phyloP scores from a whole-genome alignment of 2,113 vertebrate species.

The Narcine bancroftii region DNA sequence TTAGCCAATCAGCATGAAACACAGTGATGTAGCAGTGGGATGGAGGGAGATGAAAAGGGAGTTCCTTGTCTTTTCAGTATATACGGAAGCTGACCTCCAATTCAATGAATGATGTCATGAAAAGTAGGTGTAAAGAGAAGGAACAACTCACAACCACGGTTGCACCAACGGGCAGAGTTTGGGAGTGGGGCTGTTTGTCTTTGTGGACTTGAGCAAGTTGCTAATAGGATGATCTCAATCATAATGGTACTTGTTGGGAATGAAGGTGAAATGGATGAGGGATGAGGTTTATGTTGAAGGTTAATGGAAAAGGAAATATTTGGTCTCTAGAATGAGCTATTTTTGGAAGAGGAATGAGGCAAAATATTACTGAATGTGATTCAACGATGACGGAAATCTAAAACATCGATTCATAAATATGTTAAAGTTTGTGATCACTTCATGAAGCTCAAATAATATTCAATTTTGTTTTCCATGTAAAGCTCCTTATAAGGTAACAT shows the following conservation, averaged over 20 bases:
- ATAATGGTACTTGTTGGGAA: background rate
- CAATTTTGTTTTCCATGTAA: background rate
- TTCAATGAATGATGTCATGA: background rate
- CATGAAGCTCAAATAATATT: background rate
- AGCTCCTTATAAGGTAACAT: background rate
- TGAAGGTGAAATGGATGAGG: background rate
- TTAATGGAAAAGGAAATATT: background rate
- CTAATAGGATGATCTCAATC: background rate
- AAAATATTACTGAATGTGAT: background rate
- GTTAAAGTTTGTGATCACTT: background rate
- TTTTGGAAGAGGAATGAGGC: background rate
- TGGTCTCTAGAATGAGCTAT: background rate
- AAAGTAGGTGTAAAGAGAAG: background rate
- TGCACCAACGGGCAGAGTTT: background rate
- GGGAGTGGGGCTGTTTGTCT: background rate
- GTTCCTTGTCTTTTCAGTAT: background rate
- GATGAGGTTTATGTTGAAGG: background rate
- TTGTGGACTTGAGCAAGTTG: background rate
- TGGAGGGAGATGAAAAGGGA: background rate
- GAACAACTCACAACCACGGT: background rate
- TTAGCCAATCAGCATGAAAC: background rate
- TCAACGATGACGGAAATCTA: background rate
- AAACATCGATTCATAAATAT: background rate
- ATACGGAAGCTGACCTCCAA: background rate
- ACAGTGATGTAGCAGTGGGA: background rate